Percentiles rank a stretch among this genome's conserved stretches.
Conservation (phyloP, 2,888 invertebrate genomes). For the Podotricha telesiphe region DNA sequence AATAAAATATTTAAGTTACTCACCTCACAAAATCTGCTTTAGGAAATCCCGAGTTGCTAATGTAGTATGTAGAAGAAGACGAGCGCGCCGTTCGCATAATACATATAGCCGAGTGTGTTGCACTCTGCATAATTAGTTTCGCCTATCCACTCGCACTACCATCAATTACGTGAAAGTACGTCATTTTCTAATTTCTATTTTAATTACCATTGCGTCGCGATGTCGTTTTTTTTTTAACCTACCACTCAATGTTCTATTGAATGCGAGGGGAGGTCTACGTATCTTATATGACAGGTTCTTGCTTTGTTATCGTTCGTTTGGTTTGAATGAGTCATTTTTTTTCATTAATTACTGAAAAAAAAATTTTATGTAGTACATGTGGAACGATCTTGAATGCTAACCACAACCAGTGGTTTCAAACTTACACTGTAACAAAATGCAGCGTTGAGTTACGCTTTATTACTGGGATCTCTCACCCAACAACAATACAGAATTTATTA, state of each 20-base stretch:
- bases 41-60: slow-evolving; percentile 23
- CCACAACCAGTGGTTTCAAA: background rate
- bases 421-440: background rate
- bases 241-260: slow-evolving; percentile 24
- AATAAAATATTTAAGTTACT: slow-evolving; percentile 21
- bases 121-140: slow-evolving; percentile 67
- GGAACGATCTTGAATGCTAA: too few relatives aligned
- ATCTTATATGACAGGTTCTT: background rate
- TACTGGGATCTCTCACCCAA: background rate
- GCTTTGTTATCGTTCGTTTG: background rate
- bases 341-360: too few relatives aligned
- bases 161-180: slow-evolving; percentile 69
- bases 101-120: slow-evolving; percentile 46
- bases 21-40: slow-evolving; percentile 21
- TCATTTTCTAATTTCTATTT: slow-evolving; percentile 69
- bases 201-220: slow-evolving; percentile 52
- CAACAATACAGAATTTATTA: background rate
- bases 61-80: slow-evolving; percentile 30
- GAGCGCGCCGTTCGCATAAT: slow-evolving; percentile 44
- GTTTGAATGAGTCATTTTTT: background rate
- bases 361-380: too few relatives aligned
- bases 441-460: background rate
- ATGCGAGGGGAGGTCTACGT: slow-evolving; percentile 15
- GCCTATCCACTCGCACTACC: slow-evolving; percentile 59
- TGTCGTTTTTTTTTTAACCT: slow-evolving; percentile 40